A percentile compares a stretch with the other conserved stretches of the same genome.
These are phyloP conservation scores for Tachina fera DNA, from an alignment of 2,888 invertebrate genomes.

Conservation along the genomic window DNA sequence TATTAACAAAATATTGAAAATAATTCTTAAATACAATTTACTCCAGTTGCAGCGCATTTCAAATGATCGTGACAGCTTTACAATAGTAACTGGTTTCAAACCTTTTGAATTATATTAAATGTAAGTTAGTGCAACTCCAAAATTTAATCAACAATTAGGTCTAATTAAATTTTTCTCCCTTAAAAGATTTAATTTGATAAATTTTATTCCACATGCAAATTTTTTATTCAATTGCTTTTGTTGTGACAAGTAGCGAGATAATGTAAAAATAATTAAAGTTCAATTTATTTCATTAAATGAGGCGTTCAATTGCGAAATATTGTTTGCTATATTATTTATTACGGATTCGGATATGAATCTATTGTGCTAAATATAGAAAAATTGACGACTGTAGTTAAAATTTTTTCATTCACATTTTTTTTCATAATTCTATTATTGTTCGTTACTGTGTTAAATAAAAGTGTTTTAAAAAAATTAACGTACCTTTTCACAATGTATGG, in stretches of 20 bases:
- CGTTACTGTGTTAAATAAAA: too few relatives aligned
- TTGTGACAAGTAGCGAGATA: background rate
- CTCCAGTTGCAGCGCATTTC: constrained; percentile 13
- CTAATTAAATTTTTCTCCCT: background rate
- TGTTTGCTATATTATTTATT: background rate
- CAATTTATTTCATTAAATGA: background rate
- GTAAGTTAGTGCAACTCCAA: background rate
- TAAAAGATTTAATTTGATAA: background rate
- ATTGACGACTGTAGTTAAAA: too few relatives aligned
- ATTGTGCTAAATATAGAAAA: too few relatives aligned
- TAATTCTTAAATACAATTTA: constrained; percentile 20
- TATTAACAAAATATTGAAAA: background rate
- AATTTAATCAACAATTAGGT: background rate
- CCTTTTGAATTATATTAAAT: background rate
- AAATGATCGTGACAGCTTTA: background rate
- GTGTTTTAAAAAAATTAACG: too few relatives aligned
- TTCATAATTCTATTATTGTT: too few relatives aligned
- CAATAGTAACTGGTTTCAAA: background rate
- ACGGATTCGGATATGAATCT: background rate
- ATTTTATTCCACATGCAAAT: constrained; percentile 16
- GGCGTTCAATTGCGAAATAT: background rate
- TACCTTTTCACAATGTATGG: too few relatives aligned
- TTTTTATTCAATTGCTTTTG: background rate
- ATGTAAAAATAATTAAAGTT: background rate
- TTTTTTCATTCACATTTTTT: too few relatives aligned